Evolutionary conservation across 2,888 invertebrate species (phyloP).

Genomic region (Pteria penguin): DNA sequence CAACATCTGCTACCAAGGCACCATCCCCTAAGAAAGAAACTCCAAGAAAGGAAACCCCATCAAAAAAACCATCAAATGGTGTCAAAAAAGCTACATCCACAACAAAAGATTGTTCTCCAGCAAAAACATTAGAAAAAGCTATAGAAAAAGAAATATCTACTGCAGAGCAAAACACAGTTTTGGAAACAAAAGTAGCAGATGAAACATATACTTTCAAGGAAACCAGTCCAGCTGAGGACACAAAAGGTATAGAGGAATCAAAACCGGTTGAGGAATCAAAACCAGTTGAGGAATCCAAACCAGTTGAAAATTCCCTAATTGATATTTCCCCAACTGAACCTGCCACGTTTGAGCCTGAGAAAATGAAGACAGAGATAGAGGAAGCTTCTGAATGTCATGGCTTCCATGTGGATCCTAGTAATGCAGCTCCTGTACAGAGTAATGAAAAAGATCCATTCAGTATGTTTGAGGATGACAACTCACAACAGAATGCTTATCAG

Average conservation of each 20-base stretch:
- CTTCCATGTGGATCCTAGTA: slow-evolving; percentile 57
- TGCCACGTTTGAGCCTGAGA: background rate
- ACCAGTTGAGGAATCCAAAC: background rate
- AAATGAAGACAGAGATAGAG: background rate
- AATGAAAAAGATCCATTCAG: background rate
- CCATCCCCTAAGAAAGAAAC: slow-evolving; percentile 33
- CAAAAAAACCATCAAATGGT: slow-evolving; percentile 30
- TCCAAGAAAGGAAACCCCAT: slow-evolving; percentile 43
- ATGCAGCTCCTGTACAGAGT: slow-evolving; percentile 17
- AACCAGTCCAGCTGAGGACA: background rate
- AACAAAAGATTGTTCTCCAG: background rate
- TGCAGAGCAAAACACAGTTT: too few relatives aligned
- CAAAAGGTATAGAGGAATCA: background rate
- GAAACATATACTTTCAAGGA: too few relatives aligned
- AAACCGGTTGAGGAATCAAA: slow-evolving; percentile 1
- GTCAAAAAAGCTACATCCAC: slow-evolving; percentile 23
- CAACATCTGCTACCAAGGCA: slow-evolving; percentile 42
- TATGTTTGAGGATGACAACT: background rate
- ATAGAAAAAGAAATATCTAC: slow-evolving; percentile 49
- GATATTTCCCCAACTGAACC: background rate
- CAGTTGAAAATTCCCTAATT: background rate
- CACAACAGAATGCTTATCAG: slow-evolving; percentile 37
- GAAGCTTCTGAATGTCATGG: slow-evolving; percentile 42
- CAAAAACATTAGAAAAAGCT: slow-evolving; percentile 41
- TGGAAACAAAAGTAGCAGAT: slow-evolving; percentile 46